phyloP scores from a whole-genome alignment of 1,140 invertebrate genomes.

The Platorchestia sp. region DNA sequence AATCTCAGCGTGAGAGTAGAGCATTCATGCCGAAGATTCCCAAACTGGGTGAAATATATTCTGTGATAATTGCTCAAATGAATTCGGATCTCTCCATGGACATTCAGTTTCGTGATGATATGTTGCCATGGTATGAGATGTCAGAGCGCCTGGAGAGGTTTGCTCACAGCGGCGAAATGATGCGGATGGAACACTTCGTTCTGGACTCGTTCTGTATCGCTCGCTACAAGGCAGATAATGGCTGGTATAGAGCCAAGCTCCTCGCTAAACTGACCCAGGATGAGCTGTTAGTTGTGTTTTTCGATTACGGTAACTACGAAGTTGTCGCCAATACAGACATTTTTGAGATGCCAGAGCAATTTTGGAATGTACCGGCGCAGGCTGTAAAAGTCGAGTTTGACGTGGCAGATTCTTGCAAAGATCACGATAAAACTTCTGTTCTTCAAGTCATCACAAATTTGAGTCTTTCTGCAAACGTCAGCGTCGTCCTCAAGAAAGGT shows the following conservation, averaged over 20 bases:
- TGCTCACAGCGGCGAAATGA: not conserved
- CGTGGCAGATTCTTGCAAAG: not conserved
- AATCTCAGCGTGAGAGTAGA: not conserved
- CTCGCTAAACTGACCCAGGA: not conserved
- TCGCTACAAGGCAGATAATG: not conserved
- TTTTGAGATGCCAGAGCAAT: not conserved
- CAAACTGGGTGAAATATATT: conserved; percentile 37
- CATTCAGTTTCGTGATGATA: conserved; percentile 15
- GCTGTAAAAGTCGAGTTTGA: conserved; percentile 4
- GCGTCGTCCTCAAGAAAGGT: not conserved
- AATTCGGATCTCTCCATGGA: conserved; percentile 34
- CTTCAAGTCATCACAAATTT: not conserved
- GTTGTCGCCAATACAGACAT: not conserved
- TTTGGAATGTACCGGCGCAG: conserved; percentile 37
- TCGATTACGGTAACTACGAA: conserved; percentile 41
- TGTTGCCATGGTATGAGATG: not conserved
- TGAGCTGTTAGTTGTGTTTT: not conserved
- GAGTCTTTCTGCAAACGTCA: not conserved
- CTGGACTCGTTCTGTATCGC: conserved; percentile 29
- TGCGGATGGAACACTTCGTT: not conserved
- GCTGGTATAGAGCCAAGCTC: conserved; percentile 13
- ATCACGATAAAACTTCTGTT: conserved; percentile 31
- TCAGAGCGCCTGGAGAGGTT: not conserved
- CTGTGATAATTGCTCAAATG: not conserved
- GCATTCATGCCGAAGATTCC: not conserved